Percentiles rank a stretch among this genome's conserved stretches.
phyloP scores from a whole-genome alignment of 2,888 invertebrate species.

The Liopterus haemorrhoidalis region DNA sequence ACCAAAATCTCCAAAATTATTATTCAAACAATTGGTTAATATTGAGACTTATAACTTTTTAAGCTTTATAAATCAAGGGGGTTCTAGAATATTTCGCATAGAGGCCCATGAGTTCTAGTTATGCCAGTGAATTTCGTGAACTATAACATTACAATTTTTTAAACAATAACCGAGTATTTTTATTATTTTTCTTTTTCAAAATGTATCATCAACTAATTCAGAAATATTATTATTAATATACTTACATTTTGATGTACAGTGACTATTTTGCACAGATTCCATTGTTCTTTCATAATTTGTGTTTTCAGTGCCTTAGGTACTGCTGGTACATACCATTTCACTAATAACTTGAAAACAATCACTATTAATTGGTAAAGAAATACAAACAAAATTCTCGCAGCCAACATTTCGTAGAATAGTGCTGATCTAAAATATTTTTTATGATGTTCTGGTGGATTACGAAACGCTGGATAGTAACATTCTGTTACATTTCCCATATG shows the following conservation, averaged over 20 bases:
- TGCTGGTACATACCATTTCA: slow-evolving; percentile 67
- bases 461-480: slow-evolving; percentile 58
- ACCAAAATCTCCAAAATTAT: no score
- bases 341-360: slow-evolving; percentile 55
- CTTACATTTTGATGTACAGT: slow-evolving; percentile 45
- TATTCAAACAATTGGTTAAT: no score
- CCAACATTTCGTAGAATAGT: slow-evolving; percentile 61
- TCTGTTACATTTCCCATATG: slow-evolving; percentile 28
- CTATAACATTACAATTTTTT: no score
- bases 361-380: slow-evolving; percentile 68
- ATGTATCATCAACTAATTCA: no score
- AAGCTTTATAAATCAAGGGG: no score
- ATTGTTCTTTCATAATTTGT: slow-evolving; percentile 60
- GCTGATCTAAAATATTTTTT: slow-evolving; percentile 50
- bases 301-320: slow-evolving; percentile 57
- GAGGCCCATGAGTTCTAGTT: no score
- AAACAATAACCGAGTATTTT: no score
- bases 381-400: slow-evolving; percentile 60
- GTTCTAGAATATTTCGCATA: no score
- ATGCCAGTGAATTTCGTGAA: no score
- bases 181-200: no score
- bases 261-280: no score
- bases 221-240: neutral
- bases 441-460: slow-evolving; percentile 48
- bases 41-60: no score